phyloP scores from a whole-genome alignment of 2,113 vertebrate species.

The human region DNA sequence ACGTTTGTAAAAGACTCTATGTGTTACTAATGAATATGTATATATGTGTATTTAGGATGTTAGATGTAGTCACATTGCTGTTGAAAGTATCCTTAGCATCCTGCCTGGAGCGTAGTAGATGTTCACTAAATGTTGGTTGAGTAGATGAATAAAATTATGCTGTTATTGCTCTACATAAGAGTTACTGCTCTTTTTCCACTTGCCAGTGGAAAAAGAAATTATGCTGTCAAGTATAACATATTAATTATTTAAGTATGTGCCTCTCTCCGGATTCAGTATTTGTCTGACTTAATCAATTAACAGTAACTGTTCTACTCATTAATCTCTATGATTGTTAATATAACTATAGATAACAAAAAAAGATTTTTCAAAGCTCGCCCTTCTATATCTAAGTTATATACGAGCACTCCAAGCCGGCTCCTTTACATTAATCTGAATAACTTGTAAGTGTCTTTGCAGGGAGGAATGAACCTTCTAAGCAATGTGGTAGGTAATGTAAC shows the following conservation, averaged over 20 bases:
- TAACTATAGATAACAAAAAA: background rate
- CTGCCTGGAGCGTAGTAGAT: background rate
- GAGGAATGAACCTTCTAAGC: background rate
- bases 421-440: background rate
- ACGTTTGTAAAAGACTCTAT: background rate
- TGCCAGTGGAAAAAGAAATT: background rate
- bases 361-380: background rate
- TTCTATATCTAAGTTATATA: background rate
- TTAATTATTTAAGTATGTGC: background rate
- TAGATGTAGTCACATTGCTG: background rate
- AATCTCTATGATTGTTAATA: background rate
- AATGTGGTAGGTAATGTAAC: slow-evolving; percentile 47
- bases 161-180: background rate
- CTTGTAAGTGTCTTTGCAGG: background rate
- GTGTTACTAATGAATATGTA: background rate
- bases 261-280: background rate
- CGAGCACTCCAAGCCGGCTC: background rate
- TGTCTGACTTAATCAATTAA: background rate
- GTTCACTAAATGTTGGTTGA: background rate
- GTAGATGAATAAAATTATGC: background rate
- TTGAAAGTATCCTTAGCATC: background rate
- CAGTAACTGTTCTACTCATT: background rate
- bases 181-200: no score
- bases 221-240: background rate
- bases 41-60: background rate